Conservation (phyloP, 2,888 invertebrate species). For the Philonicus albiceps region DNA sequence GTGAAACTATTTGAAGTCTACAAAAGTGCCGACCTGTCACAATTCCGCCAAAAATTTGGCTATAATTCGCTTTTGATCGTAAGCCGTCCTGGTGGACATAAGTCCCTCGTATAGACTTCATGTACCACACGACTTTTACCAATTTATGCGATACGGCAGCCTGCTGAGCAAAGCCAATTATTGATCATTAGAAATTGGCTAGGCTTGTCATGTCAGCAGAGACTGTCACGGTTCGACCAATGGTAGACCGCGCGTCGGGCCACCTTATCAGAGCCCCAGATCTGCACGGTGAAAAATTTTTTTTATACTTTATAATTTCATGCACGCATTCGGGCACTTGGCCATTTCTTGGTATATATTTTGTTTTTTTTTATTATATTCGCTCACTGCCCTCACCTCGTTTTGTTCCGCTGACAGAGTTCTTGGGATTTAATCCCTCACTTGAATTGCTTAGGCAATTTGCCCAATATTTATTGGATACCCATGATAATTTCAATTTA, state of each 20-base stretch:
- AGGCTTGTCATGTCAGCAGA: slow-evolving; percentile 42
- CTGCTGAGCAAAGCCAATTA: slow-evolving; percentile 47
- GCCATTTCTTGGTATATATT: background rate
- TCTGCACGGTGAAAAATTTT: slow-evolving; percentile 15
- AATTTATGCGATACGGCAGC: slow-evolving; percentile 41
- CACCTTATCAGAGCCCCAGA: slow-evolving; percentile 37
- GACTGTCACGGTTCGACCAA: background rate
- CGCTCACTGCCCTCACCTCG: background rate
- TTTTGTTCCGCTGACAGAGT: background rate
- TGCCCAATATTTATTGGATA: background rate
- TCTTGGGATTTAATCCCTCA: background rate
- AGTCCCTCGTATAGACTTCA: background rate
- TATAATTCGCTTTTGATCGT: background rate
- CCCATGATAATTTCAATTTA: background rate
- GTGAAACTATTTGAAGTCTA: background rate
- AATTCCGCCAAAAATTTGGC: background rate
- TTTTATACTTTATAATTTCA: slow-evolving; percentile 27
- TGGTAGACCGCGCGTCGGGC: background rate
- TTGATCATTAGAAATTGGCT: slow-evolving; percentile 48
- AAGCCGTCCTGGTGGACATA: background rate
- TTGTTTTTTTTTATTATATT: background rate
- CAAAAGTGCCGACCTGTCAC: background rate
- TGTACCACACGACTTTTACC: slow-evolving; percentile 34
- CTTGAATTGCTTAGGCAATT: background rate
- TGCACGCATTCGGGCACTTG: background rate